Evolutionary conservation across 2,113 vertebrate genomes (phyloP).

Genomic region (Corythoichthys intestinalis): DNA sequence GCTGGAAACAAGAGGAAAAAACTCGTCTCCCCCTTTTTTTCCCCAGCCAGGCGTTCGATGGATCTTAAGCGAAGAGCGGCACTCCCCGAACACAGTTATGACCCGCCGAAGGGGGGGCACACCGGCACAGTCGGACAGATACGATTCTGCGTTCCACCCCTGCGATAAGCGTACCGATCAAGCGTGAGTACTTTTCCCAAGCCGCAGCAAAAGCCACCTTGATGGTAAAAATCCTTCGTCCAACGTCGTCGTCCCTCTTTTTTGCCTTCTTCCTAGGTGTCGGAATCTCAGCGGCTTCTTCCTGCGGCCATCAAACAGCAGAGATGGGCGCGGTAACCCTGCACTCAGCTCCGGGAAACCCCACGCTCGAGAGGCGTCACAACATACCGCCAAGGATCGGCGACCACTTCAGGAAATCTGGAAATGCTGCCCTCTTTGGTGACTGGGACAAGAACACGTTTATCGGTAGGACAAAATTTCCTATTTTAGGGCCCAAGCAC

Average conservation of each 20-base stretch:
- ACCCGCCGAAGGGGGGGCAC: conserved; percentile 64
- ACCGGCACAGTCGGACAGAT: conserved; percentile 67
- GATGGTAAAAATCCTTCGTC: conserved; percentile 47
- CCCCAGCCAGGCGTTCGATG: conserved; percentile 59
- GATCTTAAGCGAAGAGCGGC: conserved; percentile 69
- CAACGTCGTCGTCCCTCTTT: conserved; percentile 63
- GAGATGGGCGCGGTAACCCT: conserved; percentile 84
- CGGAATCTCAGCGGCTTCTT: conserved; percentile 72
- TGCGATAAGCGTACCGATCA: conserved; percentile 31
- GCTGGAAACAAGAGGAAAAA: conserved; percentile 63
- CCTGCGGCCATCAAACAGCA: conserved; percentile 80
- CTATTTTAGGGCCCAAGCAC: no score
- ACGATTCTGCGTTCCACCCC: conserved; percentile 58
- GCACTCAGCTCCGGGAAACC: conserved; percentile 77
- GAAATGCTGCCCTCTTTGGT: conserved; percentile 66
- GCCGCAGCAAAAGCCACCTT: conserved; percentile 44
- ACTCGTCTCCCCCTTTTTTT: conserved; percentile 60
- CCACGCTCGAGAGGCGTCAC: conserved; percentile 75
- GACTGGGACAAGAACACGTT: conserved; percentile 4
- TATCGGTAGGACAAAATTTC: not conserved
- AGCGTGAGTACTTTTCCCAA: conserved; percentile 24
- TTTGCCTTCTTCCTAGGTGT: conserved; percentile 51
- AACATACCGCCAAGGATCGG: conserved; percentile 64
- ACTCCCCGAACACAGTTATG: conserved; percentile 77
- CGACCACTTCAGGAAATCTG: conserved; percentile 53